phyloP scores from a whole-genome alignment of 2,113 vertebrate genomes.

The Vulpes vulpes region DNA sequence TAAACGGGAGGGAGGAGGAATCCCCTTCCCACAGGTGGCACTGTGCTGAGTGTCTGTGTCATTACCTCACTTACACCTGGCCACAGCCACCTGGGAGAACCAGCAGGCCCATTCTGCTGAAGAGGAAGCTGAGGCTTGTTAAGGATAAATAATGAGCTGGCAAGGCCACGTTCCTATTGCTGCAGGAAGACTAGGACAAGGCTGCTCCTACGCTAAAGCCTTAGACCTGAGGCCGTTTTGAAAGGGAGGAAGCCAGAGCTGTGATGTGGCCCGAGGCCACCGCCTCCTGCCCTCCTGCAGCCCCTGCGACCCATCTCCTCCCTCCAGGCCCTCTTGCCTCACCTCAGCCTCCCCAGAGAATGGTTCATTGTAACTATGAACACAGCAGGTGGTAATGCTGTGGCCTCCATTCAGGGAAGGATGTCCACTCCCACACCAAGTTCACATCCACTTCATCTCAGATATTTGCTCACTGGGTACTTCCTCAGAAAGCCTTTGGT shows the following conservation, averaged over 20 bases:
- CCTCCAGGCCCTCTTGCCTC: background rate
- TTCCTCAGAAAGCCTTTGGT: constrained; percentile 21
- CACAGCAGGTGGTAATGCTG: background rate
- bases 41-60: background rate
- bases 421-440: background rate
- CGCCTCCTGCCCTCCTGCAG: background rate
- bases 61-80: background rate
- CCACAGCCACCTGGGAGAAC: background rate
- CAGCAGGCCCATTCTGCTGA: background rate
- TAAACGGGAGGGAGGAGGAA: background rate
- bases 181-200: background rate
- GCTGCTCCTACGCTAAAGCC: rapidly evolving
- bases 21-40: rapidly evolving
- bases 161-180: background rate
- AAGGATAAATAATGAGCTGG: background rate
- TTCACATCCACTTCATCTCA: background rate
- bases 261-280: no score
- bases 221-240: background rate
- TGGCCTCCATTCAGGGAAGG: background rate
- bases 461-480: background rate
- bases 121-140: background rate
- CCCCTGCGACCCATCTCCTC: background rate
- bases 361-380: background rate
- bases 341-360: background rate
- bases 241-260: background rate